Conservation (phyloP, 2,113 vertebrate genomes). For the Tamias sibiricus region DNA sequence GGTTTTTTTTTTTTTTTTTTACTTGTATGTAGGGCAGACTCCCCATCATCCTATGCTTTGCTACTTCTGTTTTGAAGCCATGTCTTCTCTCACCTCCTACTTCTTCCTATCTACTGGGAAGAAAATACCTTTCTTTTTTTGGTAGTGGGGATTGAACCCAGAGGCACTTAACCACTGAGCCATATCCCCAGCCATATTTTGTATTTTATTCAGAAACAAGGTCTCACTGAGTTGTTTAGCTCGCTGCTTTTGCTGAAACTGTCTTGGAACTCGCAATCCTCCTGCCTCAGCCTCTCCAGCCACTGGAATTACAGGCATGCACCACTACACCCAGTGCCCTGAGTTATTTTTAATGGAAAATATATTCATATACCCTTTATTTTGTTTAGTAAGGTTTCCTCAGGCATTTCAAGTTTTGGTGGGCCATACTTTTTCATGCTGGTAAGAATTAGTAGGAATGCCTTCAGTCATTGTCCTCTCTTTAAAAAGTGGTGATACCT, state of each 20-base stretch:
- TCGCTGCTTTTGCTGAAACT: no score
- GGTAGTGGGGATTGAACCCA: no score
- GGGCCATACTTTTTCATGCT: background rate
- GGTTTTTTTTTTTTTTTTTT: no score
- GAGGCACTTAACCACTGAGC: no score
- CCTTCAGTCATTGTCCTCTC: background rate
- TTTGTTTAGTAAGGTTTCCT: background rate
- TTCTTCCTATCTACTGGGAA: background rate
- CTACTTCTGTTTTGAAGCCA: background rate
- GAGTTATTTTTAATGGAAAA: background rate
- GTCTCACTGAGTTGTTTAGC: no score
- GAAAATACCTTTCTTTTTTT: background rate
- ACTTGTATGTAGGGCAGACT: conserved; percentile 86
- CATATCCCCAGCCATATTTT: no score
- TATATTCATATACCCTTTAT: background rate
- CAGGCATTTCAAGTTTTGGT: background rate
- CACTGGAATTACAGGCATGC: no score
- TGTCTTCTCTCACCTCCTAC: rapidly evolving
- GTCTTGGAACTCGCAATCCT: no score
- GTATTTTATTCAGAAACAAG: no score
- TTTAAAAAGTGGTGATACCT: background rate
- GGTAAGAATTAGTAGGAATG: background rate
- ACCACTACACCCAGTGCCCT: no score
- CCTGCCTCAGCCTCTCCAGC: no score
- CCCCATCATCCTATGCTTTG: conserved; percentile 72